Percentiles rank a stretch among this genome's conserved stretches.
phyloP scores from a whole-genome alignment of 1,140 invertebrate genomes.

The Anadara kagoshimensis region DNA sequence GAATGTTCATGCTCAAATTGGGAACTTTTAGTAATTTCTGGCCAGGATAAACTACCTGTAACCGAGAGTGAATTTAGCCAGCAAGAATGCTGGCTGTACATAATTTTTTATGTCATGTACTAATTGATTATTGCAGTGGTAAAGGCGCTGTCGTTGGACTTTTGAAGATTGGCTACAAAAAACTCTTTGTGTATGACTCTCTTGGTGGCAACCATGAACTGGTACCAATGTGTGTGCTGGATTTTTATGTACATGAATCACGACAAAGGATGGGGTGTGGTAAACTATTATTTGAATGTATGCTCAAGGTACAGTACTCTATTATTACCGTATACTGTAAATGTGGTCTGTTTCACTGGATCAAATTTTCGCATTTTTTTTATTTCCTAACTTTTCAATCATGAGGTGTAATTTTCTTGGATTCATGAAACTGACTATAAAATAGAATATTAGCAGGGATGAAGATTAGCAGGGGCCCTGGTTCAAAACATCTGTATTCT shows the following conservation, averaged over 20 bases:
- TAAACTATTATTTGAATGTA: constrained; percentile 69
- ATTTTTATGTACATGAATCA: constrained; percentile 74
- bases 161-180: constrained; percentile 71
- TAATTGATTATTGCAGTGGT: constrained; percentile 55
- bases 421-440: too few species aligned
- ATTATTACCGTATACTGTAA: too few species aligned
- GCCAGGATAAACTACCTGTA: not conserved
- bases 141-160: constrained; percentile 66
- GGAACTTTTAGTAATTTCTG: not conserved
- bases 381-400: too few species aligned
- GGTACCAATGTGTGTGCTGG: constrained; percentile 72
- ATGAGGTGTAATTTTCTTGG: too few species aligned
- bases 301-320: constrained; percentile 63
- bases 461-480: too few species aligned
- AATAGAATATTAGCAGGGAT: too few species aligned
- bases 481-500: too few species aligned
- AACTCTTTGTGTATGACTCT: constrained; percentile 72
- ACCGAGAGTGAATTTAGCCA: not conserved
- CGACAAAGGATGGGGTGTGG: constrained; percentile 72
- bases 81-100: not conserved
- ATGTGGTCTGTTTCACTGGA: too few species aligned
- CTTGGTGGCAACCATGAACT: constrained; percentile 67
- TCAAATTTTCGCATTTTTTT: too few species aligned
- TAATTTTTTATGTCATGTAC: not conserved
- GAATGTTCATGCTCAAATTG: not conserved